Conservation (phyloP, 2,797 vertebrate genomes). For the Hafferia zeledoni region DNA sequence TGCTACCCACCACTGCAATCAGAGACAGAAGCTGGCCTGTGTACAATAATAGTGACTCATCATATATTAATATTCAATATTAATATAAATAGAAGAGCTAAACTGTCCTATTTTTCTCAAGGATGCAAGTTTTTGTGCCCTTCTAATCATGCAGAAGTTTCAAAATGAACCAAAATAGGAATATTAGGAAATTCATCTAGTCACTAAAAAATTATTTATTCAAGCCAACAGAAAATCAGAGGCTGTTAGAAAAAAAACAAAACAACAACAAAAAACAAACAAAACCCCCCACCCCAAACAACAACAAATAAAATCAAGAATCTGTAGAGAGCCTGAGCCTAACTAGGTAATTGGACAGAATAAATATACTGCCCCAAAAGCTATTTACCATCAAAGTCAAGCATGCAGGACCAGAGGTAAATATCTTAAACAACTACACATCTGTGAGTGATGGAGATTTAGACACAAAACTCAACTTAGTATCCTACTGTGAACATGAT, state of each 20-base stretch:
- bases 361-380: too few species aligned
- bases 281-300: too few species aligned
- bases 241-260: neutral
- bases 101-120: neutral
- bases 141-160: neutral
- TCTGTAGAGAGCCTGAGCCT: neutral
- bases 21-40: neutral
- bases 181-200: neutral
- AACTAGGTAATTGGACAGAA: neutral
- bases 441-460: neutral
- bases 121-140: accelerated
- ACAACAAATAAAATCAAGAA: neutral
- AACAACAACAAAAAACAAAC: too few species aligned
- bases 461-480: neutral
- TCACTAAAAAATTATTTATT: neutral
- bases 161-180: neutral
- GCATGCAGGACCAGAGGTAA: neutral
- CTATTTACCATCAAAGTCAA: neutral
- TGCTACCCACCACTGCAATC: neutral
- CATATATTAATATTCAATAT: neutral
- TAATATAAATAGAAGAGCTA: neutral
- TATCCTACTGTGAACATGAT: neutral
- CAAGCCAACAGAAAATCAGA: neutral
- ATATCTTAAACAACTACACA: neutral
- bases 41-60: neutral